phyloP scores from a whole-genome alignment of 1,140 invertebrate species.

The Amyelois transitella region DNA sequence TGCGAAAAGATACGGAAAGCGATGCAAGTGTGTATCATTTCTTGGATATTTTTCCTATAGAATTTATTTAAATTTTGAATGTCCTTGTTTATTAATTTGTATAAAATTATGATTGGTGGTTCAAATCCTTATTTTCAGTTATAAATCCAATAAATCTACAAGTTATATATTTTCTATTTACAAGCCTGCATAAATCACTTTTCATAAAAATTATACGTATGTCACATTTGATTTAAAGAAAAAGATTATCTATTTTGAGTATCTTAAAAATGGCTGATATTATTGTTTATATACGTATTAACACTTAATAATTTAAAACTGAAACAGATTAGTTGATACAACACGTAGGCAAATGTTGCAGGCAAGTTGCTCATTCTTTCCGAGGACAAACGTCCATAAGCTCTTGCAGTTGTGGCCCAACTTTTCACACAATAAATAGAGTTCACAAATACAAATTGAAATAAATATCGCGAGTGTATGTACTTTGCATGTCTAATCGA shows the following conservation, averaged over 20 bases:
- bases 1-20: conserved; percentile 5
- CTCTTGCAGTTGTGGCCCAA: conserved; percentile 46
- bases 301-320: conserved; percentile 28
- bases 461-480: too few species aligned
- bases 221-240: too few species aligned
- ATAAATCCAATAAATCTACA: too few species aligned
- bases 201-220: too few species aligned
- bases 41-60: background rate
- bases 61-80: background rate
- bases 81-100: too few species aligned
- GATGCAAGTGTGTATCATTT: background rate
- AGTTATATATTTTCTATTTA: too few species aligned
- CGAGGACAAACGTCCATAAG: conserved; percentile 42
- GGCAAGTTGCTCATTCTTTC: conserved; percentile 22
- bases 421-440: conserved; percentile 33
- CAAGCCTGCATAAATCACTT: too few species aligned
- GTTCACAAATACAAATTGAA: background rate
- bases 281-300: conserved; percentile 16
- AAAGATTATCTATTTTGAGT: background rate
- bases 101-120: too few species aligned
- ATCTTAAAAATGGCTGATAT: too few species aligned
- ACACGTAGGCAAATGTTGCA: conserved; percentile 34
- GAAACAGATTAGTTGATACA: conserved; percentile 40
- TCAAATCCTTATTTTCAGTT: too few species aligned
- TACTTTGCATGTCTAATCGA: too few species aligned